Evolutionary conservation across 1,140 invertebrate genomes (phyloP).

Genomic region (Pentalonia nigronervosa): DNA sequence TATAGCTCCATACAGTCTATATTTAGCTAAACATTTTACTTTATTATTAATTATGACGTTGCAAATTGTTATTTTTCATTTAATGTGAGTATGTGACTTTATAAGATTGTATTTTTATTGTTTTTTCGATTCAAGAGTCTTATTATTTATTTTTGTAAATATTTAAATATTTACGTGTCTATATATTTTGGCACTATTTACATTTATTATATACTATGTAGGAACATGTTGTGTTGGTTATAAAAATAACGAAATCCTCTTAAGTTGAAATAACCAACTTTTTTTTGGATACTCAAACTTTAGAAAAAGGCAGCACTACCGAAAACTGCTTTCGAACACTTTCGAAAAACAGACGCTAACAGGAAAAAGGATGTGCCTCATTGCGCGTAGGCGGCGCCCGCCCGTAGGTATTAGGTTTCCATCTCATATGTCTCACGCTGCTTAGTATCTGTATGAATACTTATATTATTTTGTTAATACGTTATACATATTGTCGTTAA

Average conservation of each 20-base stretch:
- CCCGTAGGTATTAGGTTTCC: conserved; percentile 38
- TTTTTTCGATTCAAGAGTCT: neutral
- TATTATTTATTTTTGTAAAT: neutral
- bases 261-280: neutral
- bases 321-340: neutral
- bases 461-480: neutral
- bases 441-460: neutral
- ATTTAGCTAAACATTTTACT: neutral
- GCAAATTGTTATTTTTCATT: neutral
- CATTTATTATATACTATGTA: neutral
- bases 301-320: neutral
- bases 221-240: neutral
- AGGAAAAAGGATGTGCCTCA: conserved; percentile 55
- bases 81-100: neutral
- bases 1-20: no score
- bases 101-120: neutral
- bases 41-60: neutral
- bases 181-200: neutral
- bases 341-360: conserved; percentile 32
- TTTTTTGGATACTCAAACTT: neutral
- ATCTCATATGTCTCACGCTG: conserved; percentile 12
- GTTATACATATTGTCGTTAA: neutral
- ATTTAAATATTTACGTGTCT: neutral
- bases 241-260: neutral
- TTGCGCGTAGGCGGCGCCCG: conserved; percentile 15